These are phyloP conservation scores for Leptodactylus fallax DNA, from an alignment of 2,797 vertebrate species.

Conservation along the genomic window DNA sequence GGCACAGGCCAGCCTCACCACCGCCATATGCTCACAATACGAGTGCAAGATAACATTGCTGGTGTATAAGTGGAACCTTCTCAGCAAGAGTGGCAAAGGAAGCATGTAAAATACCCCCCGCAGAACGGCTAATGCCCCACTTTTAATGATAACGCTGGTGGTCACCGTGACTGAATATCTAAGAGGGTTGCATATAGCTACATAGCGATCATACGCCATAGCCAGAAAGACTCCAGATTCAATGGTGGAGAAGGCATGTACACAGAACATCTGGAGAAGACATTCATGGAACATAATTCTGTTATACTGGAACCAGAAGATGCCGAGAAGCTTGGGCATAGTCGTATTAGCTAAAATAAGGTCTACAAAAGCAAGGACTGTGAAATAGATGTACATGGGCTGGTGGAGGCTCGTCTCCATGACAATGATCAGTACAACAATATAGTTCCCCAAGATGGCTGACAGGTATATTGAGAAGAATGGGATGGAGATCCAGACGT, in stretches of 20 bases:
- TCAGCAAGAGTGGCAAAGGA: conserved; percentile 24
- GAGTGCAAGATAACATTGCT: conserved; percentile 63
- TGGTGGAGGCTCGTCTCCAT: conserved; percentile 47
- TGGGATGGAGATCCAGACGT: conserved; percentile 53
- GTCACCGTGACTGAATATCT: conserved; percentile 30
- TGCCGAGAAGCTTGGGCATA: conserved; percentile 50
- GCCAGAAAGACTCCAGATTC: conserved; percentile 55
- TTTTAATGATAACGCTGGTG: not conserved
- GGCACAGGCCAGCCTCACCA: conserved; percentile 76
- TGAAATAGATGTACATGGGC: conserved; percentile 56
- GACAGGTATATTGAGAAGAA: conserved; percentile 42
- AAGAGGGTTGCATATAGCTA: conserved; percentile 53
- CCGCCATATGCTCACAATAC: conserved; percentile 74
- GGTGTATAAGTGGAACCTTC: conserved; percentile 12
- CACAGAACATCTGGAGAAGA: conserved; percentile 54
- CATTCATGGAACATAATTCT: conserved; percentile 29
- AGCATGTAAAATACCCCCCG: conserved; percentile 48
- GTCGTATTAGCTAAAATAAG: conserved; percentile 25
- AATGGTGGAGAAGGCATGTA: conserved; percentile 41
- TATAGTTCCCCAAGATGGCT: conserved; percentile 39
- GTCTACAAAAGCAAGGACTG: conserved; percentile 39
- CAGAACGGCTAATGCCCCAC: not conserved
- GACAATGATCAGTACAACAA: conserved; percentile 33
- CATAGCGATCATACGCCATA: conserved; percentile 56
- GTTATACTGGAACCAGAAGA: conserved; percentile 51